Percentiles rank a stretch among this genome's conserved stretches.
phyloP scores from a whole-genome alignment of 2,113 vertebrate species.

The Etheostoma spectabile region DNA sequence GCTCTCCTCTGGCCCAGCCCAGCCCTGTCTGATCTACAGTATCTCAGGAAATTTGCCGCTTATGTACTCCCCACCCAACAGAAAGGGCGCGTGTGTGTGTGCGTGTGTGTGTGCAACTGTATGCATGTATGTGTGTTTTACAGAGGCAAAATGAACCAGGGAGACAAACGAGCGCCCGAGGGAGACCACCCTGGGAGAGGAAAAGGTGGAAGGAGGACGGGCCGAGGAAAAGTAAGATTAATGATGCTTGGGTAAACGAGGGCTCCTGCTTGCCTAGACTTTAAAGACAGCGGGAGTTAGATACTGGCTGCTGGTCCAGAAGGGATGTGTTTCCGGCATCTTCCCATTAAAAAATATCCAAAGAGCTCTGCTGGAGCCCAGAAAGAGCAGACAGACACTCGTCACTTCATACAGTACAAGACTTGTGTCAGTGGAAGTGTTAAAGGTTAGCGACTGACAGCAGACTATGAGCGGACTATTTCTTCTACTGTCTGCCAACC shows the following conservation, averaged over 20 bases:
- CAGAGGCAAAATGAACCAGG: slow-evolving; percentile 48
- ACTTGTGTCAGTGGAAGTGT: slow-evolving; percentile 48
- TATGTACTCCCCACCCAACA: slow-evolving; percentile 30
- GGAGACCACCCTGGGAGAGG: slow-evolving; percentile 76
- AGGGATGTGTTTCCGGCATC: slow-evolving; percentile 59
- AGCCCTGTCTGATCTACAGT: slow-evolving; percentile 30
- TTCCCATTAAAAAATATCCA: slow-evolving; percentile 67
- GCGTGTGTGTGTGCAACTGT: not conserved
- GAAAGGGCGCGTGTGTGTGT: slow-evolving; percentile 10
- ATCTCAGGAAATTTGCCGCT: slow-evolving; percentile 43
- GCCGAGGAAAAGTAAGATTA: slow-evolving; percentile 82
- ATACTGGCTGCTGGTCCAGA: slow-evolving; percentile 71
- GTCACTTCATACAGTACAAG: slow-evolving; percentile 28
- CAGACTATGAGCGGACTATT: slow-evolving; percentile 1
- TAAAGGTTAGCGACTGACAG: slow-evolving; percentile 47
- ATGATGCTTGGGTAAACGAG: slow-evolving; percentile 79
- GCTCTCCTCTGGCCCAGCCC: slow-evolving; percentile 2
- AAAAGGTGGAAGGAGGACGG: slow-evolving; percentile 74
- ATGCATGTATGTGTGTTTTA: slow-evolving; percentile 24
- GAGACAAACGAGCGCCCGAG: slow-evolving; percentile 73
- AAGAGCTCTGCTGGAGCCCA: slow-evolving; percentile 36
- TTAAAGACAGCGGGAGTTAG: slow-evolving; percentile 78
- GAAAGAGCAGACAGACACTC: slow-evolving; percentile 20
- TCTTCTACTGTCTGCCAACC: slow-evolving; percentile 32
- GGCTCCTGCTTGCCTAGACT: slow-evolving; percentile 71